Evolutionary conservation across 2,797 vertebrate genomes (phyloP).

Genomic region (Phrynocephalus forsythii): DNA sequence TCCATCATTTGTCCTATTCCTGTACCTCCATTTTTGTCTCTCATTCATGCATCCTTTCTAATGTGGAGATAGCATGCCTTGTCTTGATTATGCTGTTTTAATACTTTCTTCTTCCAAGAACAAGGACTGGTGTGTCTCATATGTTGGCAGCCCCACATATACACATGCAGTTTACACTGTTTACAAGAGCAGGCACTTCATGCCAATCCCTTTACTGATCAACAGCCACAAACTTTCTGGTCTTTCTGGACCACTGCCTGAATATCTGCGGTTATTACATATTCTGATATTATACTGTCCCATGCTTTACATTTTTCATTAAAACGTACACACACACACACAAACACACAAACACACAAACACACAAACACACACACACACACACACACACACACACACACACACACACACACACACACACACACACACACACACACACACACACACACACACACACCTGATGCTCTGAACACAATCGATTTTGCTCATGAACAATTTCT

Average conservation of each 20-base stretch:
- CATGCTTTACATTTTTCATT: neutral
- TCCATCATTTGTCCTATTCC: neutral
- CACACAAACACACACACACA: neutral
- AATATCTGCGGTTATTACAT: neutral
- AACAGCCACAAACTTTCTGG: neutral
- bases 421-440: neutral
- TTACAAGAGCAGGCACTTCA: neutral
- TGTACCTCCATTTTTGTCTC: neutral
- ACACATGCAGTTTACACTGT: neutral
- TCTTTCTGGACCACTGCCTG: neutral
- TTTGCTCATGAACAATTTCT: conserved; percentile 63
- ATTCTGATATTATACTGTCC: neutral
- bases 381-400: neutral
- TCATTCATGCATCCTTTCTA: neutral
- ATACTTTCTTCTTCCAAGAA: neutral
- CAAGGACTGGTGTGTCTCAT: neutral
- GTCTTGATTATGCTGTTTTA: neutral
- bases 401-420: neutral
- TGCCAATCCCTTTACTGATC: neutral
- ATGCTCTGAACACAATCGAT: neutral
- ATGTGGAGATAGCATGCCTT: neutral
- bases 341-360: neutral
- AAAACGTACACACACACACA: too few relatives aligned
- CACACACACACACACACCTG: neutral
- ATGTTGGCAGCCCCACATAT: too few relatives aligned